phyloP scores from a whole-genome alignment of 2,888 invertebrate species.

The Drosophila nigricruria region DNA sequence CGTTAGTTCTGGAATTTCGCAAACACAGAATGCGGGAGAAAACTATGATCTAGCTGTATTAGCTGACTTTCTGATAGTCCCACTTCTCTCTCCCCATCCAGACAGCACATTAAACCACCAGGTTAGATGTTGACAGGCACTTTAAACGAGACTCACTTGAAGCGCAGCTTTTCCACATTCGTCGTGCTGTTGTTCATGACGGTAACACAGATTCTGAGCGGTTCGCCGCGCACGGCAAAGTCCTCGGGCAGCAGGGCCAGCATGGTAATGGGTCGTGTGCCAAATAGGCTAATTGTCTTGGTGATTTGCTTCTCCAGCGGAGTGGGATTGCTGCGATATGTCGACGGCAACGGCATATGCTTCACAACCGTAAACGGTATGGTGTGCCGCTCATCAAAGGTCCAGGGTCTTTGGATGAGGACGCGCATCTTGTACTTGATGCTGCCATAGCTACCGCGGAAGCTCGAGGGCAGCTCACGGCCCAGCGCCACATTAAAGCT shows the following conservation, averaged over 20 bases:
- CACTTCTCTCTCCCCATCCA: too few species aligned
- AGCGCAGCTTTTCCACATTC: slow-evolving; percentile 84
- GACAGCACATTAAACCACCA: neutral
- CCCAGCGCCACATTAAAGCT: slow-evolving; percentile 81
- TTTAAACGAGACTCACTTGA: slow-evolving; percentile 57
- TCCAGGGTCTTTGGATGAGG: slow-evolving; percentile 84
- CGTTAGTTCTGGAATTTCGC: too few species aligned
- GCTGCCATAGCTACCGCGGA: slow-evolving; percentile 83
- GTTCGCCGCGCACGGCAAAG: slow-evolving; percentile 82
- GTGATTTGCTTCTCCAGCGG: slow-evolving; percentile 81
- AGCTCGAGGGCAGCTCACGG: slow-evolving; percentile 82
- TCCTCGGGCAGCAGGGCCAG: slow-evolving; percentile 81
- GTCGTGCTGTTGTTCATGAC: slow-evolving; percentile 84
- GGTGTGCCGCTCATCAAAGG: slow-evolving; percentile 84
- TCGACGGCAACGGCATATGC: slow-evolving; percentile 74
- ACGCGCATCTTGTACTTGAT: slow-evolving; percentile 85
- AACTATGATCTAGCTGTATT: too few species aligned
- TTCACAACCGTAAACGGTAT: slow-evolving; percentile 83
- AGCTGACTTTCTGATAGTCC: too few species aligned
- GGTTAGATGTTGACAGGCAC: too few species aligned
- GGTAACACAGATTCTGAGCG: slow-evolving; percentile 82
- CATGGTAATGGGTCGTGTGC: slow-evolving; percentile 83
- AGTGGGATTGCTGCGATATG: slow-evolving; percentile 70
- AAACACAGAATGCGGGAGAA: too few species aligned
- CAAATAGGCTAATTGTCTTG: slow-evolving; percentile 83